Evolutionary conservation across 2,888 invertebrate species (phyloP).

Genomic region (Copidosoma aretas): DNA sequence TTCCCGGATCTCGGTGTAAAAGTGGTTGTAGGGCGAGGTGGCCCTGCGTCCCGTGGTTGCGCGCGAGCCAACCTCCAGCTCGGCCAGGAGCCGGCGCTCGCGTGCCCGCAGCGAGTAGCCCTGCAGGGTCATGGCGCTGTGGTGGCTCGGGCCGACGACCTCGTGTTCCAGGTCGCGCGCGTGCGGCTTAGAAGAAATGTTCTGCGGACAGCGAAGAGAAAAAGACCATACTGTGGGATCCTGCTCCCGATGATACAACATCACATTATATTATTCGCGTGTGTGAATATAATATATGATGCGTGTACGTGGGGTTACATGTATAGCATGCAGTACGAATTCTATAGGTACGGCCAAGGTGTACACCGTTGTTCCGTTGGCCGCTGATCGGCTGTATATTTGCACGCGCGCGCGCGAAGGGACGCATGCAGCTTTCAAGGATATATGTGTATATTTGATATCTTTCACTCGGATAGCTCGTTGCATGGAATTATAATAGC

Average conservation of each 20-base stretch:
- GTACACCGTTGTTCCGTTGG: too few species aligned
- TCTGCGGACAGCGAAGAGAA: constrained; percentile 65
- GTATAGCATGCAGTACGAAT: too few species aligned
- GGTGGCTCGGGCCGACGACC: constrained; percentile 61
- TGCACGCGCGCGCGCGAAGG: too few species aligned
- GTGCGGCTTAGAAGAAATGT: constrained; percentile 85
- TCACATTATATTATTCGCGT: too few species aligned
- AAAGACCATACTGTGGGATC: background rate
- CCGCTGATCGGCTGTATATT: too few species aligned
- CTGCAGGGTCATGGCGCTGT: constrained; percentile 45
- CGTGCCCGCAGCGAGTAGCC: constrained; percentile 41
- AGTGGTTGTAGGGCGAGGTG: constrained; percentile 73
- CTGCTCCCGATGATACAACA: background rate
- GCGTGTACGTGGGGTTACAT: too few species aligned
- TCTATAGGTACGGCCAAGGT: too few species aligned
- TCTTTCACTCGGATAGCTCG: too few species aligned
- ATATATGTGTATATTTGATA: too few species aligned
- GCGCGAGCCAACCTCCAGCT: constrained; percentile 61
- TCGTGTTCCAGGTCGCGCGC: constrained; percentile 72
- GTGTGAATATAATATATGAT: too few species aligned
- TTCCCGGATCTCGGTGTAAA: constrained; percentile 78
- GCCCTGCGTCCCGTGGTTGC: constrained; percentile 63
- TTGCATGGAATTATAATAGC: too few species aligned
- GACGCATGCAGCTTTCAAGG: too few species aligned
- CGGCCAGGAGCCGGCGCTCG: constrained; percentile 60